Conservation (phyloP, 1,140 invertebrate genomes). For the Olivierus martensii region DNA sequence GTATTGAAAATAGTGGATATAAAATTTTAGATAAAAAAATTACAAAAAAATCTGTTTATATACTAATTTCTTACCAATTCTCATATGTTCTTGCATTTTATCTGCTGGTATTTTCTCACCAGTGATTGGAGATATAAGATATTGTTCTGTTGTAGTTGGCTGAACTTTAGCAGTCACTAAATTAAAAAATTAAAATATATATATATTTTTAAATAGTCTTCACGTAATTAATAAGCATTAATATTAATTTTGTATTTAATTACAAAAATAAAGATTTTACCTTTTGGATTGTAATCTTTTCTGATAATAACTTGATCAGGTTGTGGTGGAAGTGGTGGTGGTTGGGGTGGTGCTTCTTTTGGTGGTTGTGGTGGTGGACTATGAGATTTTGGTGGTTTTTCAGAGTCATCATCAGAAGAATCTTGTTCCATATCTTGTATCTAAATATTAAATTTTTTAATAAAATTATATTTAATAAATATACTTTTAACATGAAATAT, state of each 20-base stretch:
- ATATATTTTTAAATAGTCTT: too few relatives aligned
- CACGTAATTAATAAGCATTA: too few relatives aligned
- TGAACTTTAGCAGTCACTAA: too few relatives aligned
- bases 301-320: conserved; percentile 90
- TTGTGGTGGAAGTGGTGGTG: conserved; percentile 59
- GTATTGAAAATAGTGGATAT: too few relatives aligned
- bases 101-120: conserved; percentile 92
- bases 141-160: conserved; percentile 55
- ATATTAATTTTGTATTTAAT: too few relatives aligned
- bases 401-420: conserved; percentile 51
- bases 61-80: conserved; percentile 54
- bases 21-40: too few relatives aligned
- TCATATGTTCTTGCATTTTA: conserved; percentile 95
- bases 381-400: conserved; percentile 35
- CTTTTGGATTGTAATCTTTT: conserved; percentile 93
- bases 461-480: too few relatives aligned
- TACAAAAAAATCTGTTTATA: too few relatives aligned
- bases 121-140: conserved; percentile 93
- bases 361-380: conserved; percentile 60
- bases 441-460: too few relatives aligned
- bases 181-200: too few relatives aligned
- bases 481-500: too few relatives aligned
- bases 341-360: conserved; percentile 42
- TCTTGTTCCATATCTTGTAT: neutral
- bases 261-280: neutral